Conservation (phyloP, 2,888 invertebrate genomes). For the Nephrocerus scutellatus region DNA sequence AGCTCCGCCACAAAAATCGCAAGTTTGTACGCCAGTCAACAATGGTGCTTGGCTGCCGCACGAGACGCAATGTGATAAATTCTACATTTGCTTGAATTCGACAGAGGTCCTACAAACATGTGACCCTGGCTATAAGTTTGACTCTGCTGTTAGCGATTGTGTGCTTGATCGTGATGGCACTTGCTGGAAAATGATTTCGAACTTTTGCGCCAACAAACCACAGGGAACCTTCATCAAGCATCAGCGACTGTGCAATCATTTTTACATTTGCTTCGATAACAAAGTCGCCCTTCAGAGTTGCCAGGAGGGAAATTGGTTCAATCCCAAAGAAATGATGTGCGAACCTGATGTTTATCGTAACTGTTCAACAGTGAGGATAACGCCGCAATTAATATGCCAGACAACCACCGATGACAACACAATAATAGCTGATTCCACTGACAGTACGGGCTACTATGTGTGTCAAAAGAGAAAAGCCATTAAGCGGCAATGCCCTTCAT, state of each 20-base stretch:
- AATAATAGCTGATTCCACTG: too few species aligned
- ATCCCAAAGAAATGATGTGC: conserved; percentile 18
- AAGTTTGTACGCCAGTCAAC: too few species aligned
- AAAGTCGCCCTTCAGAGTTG: conserved; percentile 25
- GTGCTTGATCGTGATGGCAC: conserved; percentile 3
- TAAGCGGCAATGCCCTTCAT: conserved; percentile 18
- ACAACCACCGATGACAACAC: too few species aligned
- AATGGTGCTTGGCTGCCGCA: too few species aligned
- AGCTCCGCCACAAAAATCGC: too few species aligned
- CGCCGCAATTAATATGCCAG: too few species aligned
- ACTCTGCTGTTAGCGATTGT: conserved; percentile 4
- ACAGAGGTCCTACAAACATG: conserved; percentile 6
- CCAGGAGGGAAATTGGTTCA: conserved; percentile 26
- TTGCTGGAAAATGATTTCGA: conserved; percentile 17
- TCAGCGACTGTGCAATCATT: conserved; percentile 31
- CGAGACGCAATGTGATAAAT: background rate
- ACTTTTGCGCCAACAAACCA: conserved; percentile 29
- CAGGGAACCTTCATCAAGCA: conserved; percentile 30
- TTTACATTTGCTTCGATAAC: conserved; percentile 30
- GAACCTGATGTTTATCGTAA: conserved; percentile 27
- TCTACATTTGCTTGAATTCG: conserved; percentile 7
- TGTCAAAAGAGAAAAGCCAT: too few species aligned
- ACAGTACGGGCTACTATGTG: too few species aligned
- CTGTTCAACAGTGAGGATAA: too few species aligned
- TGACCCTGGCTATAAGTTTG: conserved; percentile 14